Percentiles rank a stretch among this genome's conserved stretches.
phyloP scores from a whole-genome alignment of 2,888 invertebrate species.

The Rhogogaster chlorosoma region DNA sequence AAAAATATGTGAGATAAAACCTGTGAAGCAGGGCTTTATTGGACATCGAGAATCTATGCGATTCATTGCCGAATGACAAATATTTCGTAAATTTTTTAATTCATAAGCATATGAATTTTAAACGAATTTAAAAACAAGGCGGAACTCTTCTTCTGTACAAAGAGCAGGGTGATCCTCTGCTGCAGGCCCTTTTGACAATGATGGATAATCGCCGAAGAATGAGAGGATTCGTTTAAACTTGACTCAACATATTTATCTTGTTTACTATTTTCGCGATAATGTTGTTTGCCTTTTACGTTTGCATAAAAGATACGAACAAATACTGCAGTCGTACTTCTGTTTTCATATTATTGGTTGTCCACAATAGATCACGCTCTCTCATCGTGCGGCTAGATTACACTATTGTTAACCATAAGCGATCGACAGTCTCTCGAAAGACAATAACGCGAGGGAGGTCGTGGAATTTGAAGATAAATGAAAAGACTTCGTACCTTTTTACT shows the following conservation, averaged over 20 bases:
- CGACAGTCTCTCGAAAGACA: background rate
- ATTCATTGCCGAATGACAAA: too few relatives aligned
- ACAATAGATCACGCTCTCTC: background rate
- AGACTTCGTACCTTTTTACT: conserved; percentile 8
- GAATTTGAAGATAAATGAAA: background rate
- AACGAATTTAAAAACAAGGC: background rate
- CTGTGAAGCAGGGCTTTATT: too few relatives aligned
- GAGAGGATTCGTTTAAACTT: background rate
- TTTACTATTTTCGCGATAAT: background rate
- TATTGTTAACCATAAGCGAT: background rate
- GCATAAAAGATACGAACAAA: background rate
- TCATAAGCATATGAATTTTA: too few relatives aligned
- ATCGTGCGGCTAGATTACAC: conserved; percentile 1
- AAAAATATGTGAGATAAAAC: too few relatives aligned
- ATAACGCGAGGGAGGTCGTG: background rate
- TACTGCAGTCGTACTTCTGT: background rate
- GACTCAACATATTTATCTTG: background rate
- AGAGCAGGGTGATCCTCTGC: background rate
- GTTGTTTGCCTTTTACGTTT: background rate
- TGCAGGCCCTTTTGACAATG: background rate
- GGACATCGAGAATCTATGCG: too few relatives aligned
- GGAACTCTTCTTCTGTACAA: background rate
- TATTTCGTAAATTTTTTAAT: too few relatives aligned
- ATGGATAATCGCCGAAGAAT: background rate
- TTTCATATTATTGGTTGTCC: background rate